Base-by-base conservation (phyloP, 2,797 vertebrate genomes). In the Micropoecilia bifurca region DNA sequence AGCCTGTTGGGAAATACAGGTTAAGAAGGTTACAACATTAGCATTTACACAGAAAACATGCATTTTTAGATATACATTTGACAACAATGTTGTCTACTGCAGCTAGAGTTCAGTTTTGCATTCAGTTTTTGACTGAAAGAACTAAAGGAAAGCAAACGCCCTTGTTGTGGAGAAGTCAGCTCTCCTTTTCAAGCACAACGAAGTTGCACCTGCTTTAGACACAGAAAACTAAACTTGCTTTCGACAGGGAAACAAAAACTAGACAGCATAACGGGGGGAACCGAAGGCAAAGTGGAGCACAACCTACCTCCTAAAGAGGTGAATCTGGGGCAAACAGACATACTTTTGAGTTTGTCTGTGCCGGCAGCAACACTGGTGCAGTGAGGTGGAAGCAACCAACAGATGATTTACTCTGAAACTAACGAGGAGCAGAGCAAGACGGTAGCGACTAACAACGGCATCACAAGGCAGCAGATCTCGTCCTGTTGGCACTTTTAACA, bases 271-370 rank as follows among this genome's bases (percentile, higher is more conserved):
- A 78, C 63, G n/a, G 73, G 39, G 39, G 68, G 61, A 82, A 77
- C 55, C 46, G 36, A 22, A 78, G 79, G 84, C 59, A 85, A 88
- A 90, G 81, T 80, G 47, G 80, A 88, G 81, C 86, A 69, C 71
- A 80, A 71, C 80, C 57, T 48, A 28, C 78, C 78, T 59, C 50
- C 74, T 1, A 80, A 86, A 80, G 83, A 83, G 88, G 78, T 80
- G 87, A 90, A 92, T 86, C 89, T 92, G 89, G 89, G 89, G 80
- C 90, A 89, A 78, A 82, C 82, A 43, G 77, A 84, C 69, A 43
- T 74, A 75, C 73, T 78, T 83, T 63, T 78, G 78, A 82, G 76
- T 22, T 36, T 55, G 9, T 66, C 20, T 80, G 74, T 36, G 61
- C 61, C 33, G 20, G 61, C 73, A 83, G 84, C 87, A 84, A 78